Percentiles rank a stretch among this genome's conserved stretches.
These are phyloP conservation scores for Zhuqinia jingwanae DNA, from an alignment of 2,888 invertebrate genomes.

Conservation along the genomic window DNA sequence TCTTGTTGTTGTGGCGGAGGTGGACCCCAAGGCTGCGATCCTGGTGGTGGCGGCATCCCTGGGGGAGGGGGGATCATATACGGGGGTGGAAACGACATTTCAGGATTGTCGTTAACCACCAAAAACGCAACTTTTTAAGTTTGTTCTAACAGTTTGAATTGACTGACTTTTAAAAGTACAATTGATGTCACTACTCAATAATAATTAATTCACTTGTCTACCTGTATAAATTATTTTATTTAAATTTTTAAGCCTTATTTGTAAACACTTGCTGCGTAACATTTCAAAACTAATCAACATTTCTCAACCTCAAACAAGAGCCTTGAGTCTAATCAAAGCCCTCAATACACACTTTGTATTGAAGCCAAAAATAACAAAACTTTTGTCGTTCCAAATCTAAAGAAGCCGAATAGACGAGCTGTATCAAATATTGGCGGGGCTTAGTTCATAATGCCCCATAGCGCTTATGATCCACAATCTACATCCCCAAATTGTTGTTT, in stretches of 20 bases:
- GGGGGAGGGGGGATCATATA: slow-evolving; percentile 73
- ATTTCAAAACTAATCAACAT: too few species aligned
- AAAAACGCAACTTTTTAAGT: slow-evolving; percentile 19
- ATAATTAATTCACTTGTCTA: too few species aligned
- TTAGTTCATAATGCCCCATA: too few species aligned
- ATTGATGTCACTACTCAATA: too few species aligned
- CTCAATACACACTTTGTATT: background rate
- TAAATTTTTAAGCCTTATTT: too few species aligned
- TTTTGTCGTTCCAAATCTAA: background rate
- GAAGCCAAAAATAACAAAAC: background rate
- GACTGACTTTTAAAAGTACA: background rate
- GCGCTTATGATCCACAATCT: too few species aligned
- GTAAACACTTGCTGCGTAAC: too few species aligned
- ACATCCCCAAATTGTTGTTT: too few species aligned
- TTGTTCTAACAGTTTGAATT: background rate
- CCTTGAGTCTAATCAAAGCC: too few species aligned
- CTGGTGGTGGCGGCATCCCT: slow-evolving; percentile 72
- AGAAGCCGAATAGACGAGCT: background rate
- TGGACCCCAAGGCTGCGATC: slow-evolving; percentile 84
- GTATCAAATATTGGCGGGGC: background rate
- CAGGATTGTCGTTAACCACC: slow-evolving; percentile 3
- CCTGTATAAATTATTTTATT: too few species aligned
- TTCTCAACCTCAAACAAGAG: too few species aligned
- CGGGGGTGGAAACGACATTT: slow-evolving; percentile 71
- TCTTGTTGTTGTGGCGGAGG: slow-evolving; percentile 84